These are phyloP conservation scores for Lordiphosa mommai DNA, from an alignment of 1,140 invertebrate genomes.

Conservation along the genomic window DNA sequence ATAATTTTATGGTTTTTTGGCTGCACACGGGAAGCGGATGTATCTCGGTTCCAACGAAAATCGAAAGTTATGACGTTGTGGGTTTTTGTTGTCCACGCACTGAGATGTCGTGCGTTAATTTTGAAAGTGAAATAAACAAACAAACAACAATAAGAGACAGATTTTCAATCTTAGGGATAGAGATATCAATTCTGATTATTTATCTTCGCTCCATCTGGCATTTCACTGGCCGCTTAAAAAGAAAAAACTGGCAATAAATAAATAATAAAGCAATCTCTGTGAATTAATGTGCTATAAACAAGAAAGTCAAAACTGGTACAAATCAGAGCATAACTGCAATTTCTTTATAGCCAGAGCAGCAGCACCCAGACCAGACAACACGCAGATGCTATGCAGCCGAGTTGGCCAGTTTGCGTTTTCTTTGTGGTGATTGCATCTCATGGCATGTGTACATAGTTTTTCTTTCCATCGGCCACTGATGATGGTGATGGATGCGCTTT, in stretches of 20 bases:
- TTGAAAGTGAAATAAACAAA: slow-evolving; percentile 69
- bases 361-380: slow-evolving; percentile 42
- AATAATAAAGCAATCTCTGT: slow-evolving; percentile 72
- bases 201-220: slow-evolving; percentile 42
- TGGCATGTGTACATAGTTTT: slow-evolving; percentile 8
- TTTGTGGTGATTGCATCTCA: slow-evolving; percentile 48
- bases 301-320: slow-evolving; percentile 80
- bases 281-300: slow-evolving; percentile 77
- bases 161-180: slow-evolving; percentile 14
- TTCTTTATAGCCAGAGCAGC: slow-evolving; percentile 61
- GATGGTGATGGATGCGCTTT: slow-evolving; percentile 71
- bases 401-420: slow-evolving; percentile 34
- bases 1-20: slow-evolving; percentile 67
- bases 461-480: slow-evolving; percentile 14
- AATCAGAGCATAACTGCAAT: slow-evolving; percentile 80
- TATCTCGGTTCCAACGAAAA: slow-evolving; percentile 59
- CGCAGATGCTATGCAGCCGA: slow-evolving; percentile 7
- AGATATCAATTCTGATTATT: slow-evolving; percentile 23
- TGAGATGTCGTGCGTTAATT: slow-evolving; percentile 62
- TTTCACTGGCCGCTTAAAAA: slow-evolving; percentile 29
- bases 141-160: slow-evolving; percentile 31
- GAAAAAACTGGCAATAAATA: slow-evolving; percentile 72
- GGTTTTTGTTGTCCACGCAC: slow-evolving; percentile 53
- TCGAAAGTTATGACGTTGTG: slow-evolving; percentile 72
- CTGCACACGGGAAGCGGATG: slow-evolving; percentile 70